These are phyloP conservation scores for Glyptemys insculpta DNA, from an alignment of 2,797 vertebrate species.

Conservation along the genomic window DNA sequence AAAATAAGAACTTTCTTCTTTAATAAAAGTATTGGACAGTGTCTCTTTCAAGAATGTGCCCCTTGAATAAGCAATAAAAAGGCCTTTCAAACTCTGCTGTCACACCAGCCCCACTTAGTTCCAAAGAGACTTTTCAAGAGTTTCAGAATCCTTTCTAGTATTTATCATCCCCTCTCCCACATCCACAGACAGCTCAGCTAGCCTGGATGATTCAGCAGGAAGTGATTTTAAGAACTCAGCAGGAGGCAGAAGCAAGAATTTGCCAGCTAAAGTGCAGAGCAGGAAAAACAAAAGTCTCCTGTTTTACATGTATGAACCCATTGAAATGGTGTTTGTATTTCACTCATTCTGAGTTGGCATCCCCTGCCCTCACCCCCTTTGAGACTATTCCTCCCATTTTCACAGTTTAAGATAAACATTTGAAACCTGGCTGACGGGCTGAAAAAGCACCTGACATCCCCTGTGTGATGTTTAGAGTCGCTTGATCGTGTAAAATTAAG, in stretches of 20 bases:
- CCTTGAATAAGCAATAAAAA: rapidly evolving
- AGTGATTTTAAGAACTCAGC: not conserved
- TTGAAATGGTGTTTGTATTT: constrained; percentile 20
- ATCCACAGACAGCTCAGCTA: not conserved
- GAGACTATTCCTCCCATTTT: not conserved
- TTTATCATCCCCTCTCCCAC: not conserved
- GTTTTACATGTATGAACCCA: constrained; percentile 16
- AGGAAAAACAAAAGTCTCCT: constrained; percentile 61
- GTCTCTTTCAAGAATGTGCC: not conserved
- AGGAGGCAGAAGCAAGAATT: not conserved
- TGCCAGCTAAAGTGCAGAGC: not conserved
- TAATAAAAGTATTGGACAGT: not conserved
- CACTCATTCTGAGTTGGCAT: not conserved
- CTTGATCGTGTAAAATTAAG: constrained; percentile 12
- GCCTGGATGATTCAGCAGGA: constrained; percentile 24
- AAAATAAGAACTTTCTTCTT: not conserved
- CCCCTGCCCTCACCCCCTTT: not conserved
- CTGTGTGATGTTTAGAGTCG: not conserved
- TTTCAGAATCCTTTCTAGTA: not conserved
- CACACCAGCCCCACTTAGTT: not conserved
- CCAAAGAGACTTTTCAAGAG: not conserved
- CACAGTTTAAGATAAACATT: not conserved
- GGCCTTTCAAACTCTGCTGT: not conserved
- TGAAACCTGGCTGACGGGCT: not conserved
- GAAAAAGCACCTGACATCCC: not conserved